Percentiles rank a stretch among this genome's conserved stretches.
Conservation (phyloP, 2,113 vertebrate species). For the Heliornis fulica region DNA sequence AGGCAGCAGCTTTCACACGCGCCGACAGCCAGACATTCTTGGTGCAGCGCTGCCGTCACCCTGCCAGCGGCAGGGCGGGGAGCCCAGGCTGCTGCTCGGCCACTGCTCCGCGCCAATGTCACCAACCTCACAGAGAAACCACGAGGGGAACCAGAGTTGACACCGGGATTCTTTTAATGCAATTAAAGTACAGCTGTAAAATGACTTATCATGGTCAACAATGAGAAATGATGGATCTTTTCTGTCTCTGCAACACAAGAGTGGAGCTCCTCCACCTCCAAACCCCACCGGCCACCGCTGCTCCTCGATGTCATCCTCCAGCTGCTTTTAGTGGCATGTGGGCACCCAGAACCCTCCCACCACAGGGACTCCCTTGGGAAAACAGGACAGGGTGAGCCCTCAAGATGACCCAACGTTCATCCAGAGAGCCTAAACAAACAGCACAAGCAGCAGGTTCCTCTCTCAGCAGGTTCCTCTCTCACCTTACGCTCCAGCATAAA, state of each 20-base stretch:
- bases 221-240: not conserved
- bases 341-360: not conserved
- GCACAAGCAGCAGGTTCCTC: not conserved
- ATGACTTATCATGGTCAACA: not conserved
- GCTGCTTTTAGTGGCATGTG: not conserved
- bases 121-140: too few relatives aligned
- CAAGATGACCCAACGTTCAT: accelerated
- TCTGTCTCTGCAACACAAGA: accelerated
- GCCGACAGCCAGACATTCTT: not conserved
- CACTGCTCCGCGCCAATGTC: not conserved
- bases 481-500: not conserved
- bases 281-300: accelerated
- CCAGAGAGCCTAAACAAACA: accelerated
- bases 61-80: not conserved
- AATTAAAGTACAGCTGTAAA: conserved; percentile 26
- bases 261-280: not conserved
- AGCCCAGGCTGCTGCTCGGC: not conserved
- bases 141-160: not conserved
- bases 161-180: conserved; percentile 13
- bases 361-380: not conserved
- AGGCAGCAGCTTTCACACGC: not conserved
- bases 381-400: accelerated
- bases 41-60: not conserved
- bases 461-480: not conserved
- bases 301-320: accelerated